Conservation (phyloP, 2,797 vertebrate genomes). For the Pangasius mekongensis region DNA sequence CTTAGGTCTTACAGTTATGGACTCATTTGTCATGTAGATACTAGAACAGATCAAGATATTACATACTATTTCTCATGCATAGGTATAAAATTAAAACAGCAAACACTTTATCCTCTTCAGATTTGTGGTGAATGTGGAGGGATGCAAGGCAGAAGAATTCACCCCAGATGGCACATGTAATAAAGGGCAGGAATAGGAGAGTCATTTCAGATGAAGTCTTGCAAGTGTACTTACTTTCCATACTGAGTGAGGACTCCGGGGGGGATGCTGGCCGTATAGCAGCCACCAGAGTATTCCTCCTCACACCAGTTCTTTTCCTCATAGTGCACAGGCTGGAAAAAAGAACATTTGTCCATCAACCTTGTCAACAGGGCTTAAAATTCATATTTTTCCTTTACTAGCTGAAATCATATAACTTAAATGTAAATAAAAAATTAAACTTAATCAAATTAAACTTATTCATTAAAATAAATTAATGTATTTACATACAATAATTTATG, state of each 20-base stretch:
- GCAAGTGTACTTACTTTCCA: slow-evolving; percentile 80
- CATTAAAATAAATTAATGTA: neutral
- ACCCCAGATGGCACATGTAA: neutral
- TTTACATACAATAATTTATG: neutral
- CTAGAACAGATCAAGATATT: neutral
- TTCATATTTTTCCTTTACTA: no score
- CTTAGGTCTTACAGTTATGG: neutral
- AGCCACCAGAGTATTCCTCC: slow-evolving; percentile 95
- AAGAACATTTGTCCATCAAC: slow-evolving; percentile 12
- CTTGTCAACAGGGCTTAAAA: neutral
- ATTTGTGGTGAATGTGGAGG: neutral
- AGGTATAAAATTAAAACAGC: no score
- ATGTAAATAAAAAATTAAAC: neutral
- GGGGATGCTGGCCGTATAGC: slow-evolving; percentile 94
- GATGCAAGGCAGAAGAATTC: neutral
- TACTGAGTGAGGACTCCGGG: slow-evolving; percentile 95
- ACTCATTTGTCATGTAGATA: neutral
- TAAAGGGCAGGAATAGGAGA: neutral
- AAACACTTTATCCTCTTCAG: neutral
- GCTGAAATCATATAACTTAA: neutral
- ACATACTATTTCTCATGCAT: no score
- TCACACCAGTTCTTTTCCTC: slow-evolving; percentile 99
- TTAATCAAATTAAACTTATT: neutral
- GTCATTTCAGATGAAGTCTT: neutral
- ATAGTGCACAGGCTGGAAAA: slow-evolving; percentile 90